Base-by-base conservation (phyloP, 2,888 invertebrate genomes). In the Labia minor region DNA sequence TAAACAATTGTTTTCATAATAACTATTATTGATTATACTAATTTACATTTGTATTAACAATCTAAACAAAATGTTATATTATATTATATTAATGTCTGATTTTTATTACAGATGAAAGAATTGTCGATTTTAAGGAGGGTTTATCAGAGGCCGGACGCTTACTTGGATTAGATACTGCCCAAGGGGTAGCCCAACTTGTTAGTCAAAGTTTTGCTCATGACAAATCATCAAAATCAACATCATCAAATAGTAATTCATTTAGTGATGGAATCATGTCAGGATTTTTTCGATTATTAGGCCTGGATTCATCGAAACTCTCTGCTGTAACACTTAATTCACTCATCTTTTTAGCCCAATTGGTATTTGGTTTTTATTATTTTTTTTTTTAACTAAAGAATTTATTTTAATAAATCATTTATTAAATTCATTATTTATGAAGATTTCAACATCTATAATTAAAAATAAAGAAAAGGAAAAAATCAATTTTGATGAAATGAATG, bases 261-360 rank as follows among this genome's bases (percentile, higher is more conserved):
- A 37, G 4, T 64, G 20, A 18, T 61, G 67, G 11, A 3, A 16
- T 49, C 49, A 11, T 49, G n/a, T 11, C 49, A 4, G 81, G 81
- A 14, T 81, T 90, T 72, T 82, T 91, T 69, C 81, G 85, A 63
- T 77, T 92, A 67, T 81, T 92, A 71, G 91, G 90, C 19, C 81
- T 92, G 65, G 88, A 92, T 75, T 82, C 87, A 0, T 84, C 83
- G 67, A 89, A 89, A 77, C 81, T 92, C 69, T 87, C 89, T 26
- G 91, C 92, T 0, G 86, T 92, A 61, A 89, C 90, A 14, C 83
- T 92, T 16, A 92, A 92, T 75, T 89, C 89, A 19, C 81, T 92
- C 16, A 86, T 92, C 70, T 90, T 91, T 77, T 82, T 92, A 16
- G 91, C 92, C 1, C 90, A 92, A 78, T 82, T 91, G 85, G 92